Percentiles rank a stretch among this genome's conserved stretches.
Conservation (phyloP, 2,797 vertebrate species). For the Tolypeutes matacus region DNA sequence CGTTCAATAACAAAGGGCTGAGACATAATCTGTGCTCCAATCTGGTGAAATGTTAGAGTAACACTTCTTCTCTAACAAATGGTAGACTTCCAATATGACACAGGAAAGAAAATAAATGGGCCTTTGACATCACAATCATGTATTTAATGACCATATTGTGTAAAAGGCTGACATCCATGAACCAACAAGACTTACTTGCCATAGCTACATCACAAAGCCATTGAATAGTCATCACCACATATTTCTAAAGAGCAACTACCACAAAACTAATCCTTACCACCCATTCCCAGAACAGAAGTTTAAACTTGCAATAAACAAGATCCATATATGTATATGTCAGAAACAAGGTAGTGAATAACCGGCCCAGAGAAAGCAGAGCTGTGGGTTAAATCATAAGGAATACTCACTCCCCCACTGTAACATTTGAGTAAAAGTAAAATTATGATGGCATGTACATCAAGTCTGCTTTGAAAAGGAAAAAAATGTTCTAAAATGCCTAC, state of each 20-base stretch:
- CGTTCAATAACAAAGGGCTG: background rate
- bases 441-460: background rate
- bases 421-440: constrained; percentile 30
- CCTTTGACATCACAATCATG: background rate
- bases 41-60: constrained; percentile 68
- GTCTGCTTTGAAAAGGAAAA: background rate
- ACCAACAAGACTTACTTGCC: constrained; percentile 49
- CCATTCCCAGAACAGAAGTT: constrained; percentile 28
- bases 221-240: constrained; percentile 2
- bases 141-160: constrained; percentile 49
- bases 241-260: constrained; percentile 58
- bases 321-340: background rate
- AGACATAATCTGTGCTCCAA: constrained; percentile 64
- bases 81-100: constrained; percentile 54
- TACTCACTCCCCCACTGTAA: background rate
- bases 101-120: constrained; percentile 70
- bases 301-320: constrained; percentile 63
- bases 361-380: background rate
- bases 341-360: background rate
- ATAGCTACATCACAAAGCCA: constrained; percentile 16
- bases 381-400: background rate
- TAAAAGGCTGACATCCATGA: constrained; percentile 50
- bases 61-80: constrained; percentile 69
- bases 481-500: background rate
- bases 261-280: constrained; percentile 64